Base-by-base conservation (phyloP, 2,797 vertebrate genomes). In the Taenioides sp. region DNA sequence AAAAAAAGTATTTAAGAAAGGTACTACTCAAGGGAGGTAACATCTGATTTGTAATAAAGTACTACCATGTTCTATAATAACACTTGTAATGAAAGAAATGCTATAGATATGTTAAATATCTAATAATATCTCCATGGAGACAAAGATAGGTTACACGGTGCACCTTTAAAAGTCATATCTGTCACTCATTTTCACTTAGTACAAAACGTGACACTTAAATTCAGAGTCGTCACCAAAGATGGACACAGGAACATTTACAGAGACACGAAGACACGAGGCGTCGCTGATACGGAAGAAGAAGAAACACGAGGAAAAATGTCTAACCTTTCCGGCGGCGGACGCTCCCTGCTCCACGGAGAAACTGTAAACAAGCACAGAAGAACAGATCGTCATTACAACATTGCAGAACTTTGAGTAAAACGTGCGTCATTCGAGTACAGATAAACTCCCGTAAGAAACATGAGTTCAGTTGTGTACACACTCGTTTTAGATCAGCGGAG, bases 241-340 rank as follows among this genome's bases (percentile, higher is more conserved):
- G 14, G 20, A 27, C 25, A 58, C 58, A 18, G 23, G 1, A 25
- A 59, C 58, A 28, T 60, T 20, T 2, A 34, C 28, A 37, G 18
- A 9, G 31, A 37, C 1, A 59, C 17, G 28, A 28, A 25, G 43
- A 47, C 43, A 47, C 4, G 16, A 47, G 4, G 43, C 43, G 43
- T 47, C 43, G 14, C 43, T 17, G 43, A 47, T 0, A 7, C 5
- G 23, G 52, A 11, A 23, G 11, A 25, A n/a, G 4, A 57, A n/a
- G 34, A 14, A 43, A 6, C 7, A 63, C 1, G 31, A 43, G n/a
- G 34, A 43, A 22, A 69, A 59, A 37, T 72, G 5, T 73, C 92
- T 92, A 79, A 93, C 93, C 91, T 94, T 94, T 87, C 88, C 92
- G 73, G 91, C 82, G 28, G 89, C 89, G 23, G 91, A 91, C 1